Evolutionary conservation across 2,797 vertebrate genomes (phyloP).

Genomic region (Sitta carolinensis): DNA sequence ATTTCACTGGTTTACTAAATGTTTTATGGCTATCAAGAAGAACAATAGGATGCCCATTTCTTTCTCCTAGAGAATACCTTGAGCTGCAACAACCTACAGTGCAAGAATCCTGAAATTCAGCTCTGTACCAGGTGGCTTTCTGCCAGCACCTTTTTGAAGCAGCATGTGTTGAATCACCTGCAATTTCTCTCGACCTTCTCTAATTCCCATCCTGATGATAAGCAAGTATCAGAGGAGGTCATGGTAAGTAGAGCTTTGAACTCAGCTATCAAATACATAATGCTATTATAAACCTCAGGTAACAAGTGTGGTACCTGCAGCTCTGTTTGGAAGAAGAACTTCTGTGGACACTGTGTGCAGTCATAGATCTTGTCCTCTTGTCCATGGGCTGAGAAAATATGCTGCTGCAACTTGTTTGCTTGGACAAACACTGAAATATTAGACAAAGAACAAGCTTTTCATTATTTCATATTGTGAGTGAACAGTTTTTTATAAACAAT

Average conservation of each 20-base stretch:
- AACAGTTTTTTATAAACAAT: background rate
- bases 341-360: conserved; percentile 87
- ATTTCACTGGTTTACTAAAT: background rate
- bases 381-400: conserved; percentile 87
- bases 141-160: background rate
- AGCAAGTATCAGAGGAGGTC: conserved; percentile 29
- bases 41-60: background rate
- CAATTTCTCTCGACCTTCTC: conserved; percentile 1
- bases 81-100: background rate
- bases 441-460: conserved; percentile 54
- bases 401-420: conserved; percentile 87
- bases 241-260: conserved; percentile 7
- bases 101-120: background rate
- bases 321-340: conserved; percentile 90
- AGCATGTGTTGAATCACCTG: background rate
- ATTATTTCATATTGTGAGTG: conserved; percentile 19
- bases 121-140: background rate
- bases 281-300: background rate
- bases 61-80: background rate
- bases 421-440: conserved; percentile 83
- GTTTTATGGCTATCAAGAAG: background rate
- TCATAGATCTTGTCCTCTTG: conserved; percentile 89
- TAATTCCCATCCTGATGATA: conserved; percentile 26
- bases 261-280: conserved; percentile 13
- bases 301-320: conserved; percentile 79